Percentiles rank a stretch among this genome's conserved stretches.
These are phyloP conservation scores for Cuculus canorus DNA, from an alignment of 2,797 vertebrate genomes.

Conservation along the genomic window DNA sequence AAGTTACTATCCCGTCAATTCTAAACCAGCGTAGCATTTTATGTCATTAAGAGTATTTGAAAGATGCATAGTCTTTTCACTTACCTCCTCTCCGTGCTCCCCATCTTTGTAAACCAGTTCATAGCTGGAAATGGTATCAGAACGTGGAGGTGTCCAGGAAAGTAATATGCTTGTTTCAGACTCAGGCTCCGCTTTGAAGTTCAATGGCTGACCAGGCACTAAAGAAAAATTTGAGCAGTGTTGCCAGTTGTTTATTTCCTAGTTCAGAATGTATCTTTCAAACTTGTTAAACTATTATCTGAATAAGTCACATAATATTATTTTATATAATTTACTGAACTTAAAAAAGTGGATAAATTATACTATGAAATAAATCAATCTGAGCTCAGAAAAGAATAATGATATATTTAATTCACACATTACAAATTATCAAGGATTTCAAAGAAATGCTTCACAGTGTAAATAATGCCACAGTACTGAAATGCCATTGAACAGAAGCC, in stretches of 20 bases:
- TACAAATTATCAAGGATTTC: neutral
- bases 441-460: neutral
- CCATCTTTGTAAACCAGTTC: slow-evolving; percentile 96
- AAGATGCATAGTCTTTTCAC: neutral
- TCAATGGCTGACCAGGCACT: slow-evolving; percentile 95
- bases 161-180: slow-evolving; percentile 97
- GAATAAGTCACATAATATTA: neutral
- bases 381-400: neutral
- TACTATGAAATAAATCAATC: neutral
- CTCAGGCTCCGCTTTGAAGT: slow-evolving; percentile 97
- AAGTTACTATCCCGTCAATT: neutral
- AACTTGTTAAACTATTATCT: neutral
- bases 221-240: slow-evolving; percentile 14
- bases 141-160: slow-evolving; percentile 93
- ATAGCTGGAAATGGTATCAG: slow-evolving; percentile 94
- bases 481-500: neutral
- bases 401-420: neutral
- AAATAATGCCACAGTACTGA: neutral
- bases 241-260: neutral
- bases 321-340: neutral
- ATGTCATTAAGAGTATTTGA: neutral
- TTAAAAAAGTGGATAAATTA: neutral
- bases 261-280: neutral
- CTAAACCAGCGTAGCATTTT: neutral
- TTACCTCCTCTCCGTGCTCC: slow-evolving; percentile 94